These are phyloP conservation scores for Leucophenga varia DNA, from an alignment of 1,140 invertebrate genomes.

Conservation along the genomic window DNA sequence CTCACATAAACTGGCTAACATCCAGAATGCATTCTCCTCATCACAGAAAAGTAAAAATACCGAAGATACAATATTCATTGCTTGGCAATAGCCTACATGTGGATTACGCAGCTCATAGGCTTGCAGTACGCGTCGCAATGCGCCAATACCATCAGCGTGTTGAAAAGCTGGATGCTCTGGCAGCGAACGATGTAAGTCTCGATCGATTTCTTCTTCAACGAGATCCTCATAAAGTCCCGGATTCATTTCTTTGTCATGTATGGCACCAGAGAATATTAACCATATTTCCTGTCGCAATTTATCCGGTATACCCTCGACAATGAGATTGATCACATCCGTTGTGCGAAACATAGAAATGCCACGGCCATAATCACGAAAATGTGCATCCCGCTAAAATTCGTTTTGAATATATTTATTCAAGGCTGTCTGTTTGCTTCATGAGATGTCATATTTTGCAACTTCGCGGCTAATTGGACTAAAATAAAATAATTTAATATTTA, in stretches of 20 bases:
- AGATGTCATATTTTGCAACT: conserved; percentile 52
- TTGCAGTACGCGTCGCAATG: conserved; percentile 87
- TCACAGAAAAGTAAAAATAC: conserved; percentile 93
- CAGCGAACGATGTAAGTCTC: conserved; percentile 94
- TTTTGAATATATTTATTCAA: conserved; percentile 79
- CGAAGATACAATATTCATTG: conserved; percentile 98
- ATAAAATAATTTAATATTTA: background rate
- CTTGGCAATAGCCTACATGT: conserved; percentile 96
- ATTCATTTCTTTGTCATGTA: conserved; percentile 71
- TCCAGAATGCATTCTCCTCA: conserved; percentile 98
- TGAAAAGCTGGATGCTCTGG: conserved; percentile 99
- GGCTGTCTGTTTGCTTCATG: conserved; percentile 74
- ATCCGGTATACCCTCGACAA: conserved; percentile 90
- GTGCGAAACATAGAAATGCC: conserved; percentile 94
- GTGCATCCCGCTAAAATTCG: conserved; percentile 75
- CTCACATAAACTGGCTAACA: conserved; percentile 93
- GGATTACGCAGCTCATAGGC: conserved; percentile 97
- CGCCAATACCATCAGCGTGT: conserved; percentile 80
- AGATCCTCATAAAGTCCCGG: conserved; percentile 83
- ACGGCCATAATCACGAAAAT: conserved; percentile 90
- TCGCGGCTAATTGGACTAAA: conserved; percentile 42
- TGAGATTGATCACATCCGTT: conserved; percentile 79
- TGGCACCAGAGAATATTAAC: conserved; percentile 87
- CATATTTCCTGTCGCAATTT: conserved; percentile 88
- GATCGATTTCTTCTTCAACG: conserved; percentile 95